Conservation (phyloP, 1,140 invertebrate genomes). For the Drepana arcuata region DNA sequence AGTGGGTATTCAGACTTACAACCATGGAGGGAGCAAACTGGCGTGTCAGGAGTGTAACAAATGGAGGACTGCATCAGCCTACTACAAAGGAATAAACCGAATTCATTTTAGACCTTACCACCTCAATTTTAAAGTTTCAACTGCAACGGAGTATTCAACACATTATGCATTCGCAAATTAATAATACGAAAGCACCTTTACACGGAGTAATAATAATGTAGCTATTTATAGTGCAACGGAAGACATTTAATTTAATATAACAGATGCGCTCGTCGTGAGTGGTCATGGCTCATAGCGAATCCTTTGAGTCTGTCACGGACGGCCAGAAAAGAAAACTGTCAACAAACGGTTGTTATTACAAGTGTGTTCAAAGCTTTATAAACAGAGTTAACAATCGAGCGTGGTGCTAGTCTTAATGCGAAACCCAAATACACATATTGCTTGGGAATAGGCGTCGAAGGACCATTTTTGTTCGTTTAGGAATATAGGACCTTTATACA, state of each 20-base stretch:
- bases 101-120: too few species aligned
- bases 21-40: too few species aligned
- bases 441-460: too few species aligned
- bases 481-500: not conserved
- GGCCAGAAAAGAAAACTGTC: constrained; percentile 49
- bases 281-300: constrained; percentile 38
- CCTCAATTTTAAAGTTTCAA: too few species aligned
- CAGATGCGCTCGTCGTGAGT: constrained; percentile 39
- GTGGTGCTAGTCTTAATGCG: constrained; percentile 6
- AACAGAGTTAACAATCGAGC: constrained; percentile 49
- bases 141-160: too few species aligned
- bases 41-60: too few species aligned
- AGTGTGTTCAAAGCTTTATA: constrained; percentile 42
- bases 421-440: not conserved
- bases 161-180: too few species aligned
- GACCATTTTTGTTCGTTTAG: not conserved
- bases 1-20: too few species aligned
- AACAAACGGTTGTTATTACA: constrained; percentile 50
- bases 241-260: constrained; percentile 37
- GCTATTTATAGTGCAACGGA: constrained; percentile 12
- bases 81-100: too few species aligned
- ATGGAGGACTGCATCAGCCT: too few species aligned
- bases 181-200: too few species aligned
- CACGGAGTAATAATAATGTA: too few species aligned
- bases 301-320: constrained; percentile 49